Evolutionary conservation across 1,140 invertebrate species (phyloP), one percentile per base, ranked within the genome.

Genomic region (Apis mellifera): DNA sequence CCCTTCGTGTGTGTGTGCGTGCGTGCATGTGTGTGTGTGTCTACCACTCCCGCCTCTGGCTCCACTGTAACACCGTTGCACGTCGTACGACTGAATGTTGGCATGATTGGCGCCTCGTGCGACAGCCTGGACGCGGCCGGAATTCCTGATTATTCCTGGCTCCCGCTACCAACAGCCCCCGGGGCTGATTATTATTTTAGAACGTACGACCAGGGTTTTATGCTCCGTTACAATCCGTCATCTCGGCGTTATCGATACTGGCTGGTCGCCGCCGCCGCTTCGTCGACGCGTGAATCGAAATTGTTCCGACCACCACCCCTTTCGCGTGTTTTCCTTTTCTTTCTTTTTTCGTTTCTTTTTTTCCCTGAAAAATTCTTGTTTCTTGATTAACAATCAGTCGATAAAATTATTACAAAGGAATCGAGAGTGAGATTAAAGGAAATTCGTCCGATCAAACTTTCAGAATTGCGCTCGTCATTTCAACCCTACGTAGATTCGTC

Each of bases 91-190:
- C 89, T 94, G 93, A 94, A 94, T 94, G 93, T 94, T 93, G 92
- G 85, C 92, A 91, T 93, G 93, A 93, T 94, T 94, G 93, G 90
- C 88, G 90, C 91, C 89, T 91, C 90, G 86, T 88, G 89, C 89
- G 87, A 91, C 90, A 85, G 83, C 62, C 87, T 74, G 85, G 80
- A 92, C 92, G 88, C 90, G 89, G 84, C 68, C 84, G 86, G 93
- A 94, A 94, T 94, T 91, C 83, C 89, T 92, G 92, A 93, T 93
- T 90, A 93, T 92, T 91, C 90, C 75, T 65, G 78, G 48, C 71
- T 68, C 65, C 81, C 80, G 62, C 54, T 73, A 48, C 77, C 78
- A 77, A 79, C 83, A 83, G 55, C 85, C 59, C 64, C n/a, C 21
- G n/a, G 32, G 76, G 66, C 83, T 92, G 90, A 92, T 93, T 91